A percentile compares a stretch with the other conserved stretches of the same genome.
Evolutionary conservation across 2,888 invertebrate species (phyloP).

Genomic region (Agrotis ipsilon): DNA sequence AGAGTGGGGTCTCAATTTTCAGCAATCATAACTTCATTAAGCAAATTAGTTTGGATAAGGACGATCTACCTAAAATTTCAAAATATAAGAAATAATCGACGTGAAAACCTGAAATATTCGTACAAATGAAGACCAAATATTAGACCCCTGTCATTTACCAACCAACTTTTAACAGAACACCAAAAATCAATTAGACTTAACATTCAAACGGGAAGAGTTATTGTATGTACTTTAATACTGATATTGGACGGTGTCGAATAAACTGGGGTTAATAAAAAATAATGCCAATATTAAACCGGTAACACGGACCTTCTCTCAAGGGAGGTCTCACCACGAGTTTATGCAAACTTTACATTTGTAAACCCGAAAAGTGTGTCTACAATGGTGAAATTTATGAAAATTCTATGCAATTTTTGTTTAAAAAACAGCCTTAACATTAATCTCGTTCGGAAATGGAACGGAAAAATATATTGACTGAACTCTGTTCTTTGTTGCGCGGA

Average conservation of each 20-base stretch:
- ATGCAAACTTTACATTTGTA: slow-evolving; percentile 70
- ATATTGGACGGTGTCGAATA: slow-evolving; percentile 71
- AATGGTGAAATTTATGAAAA: slow-evolving; percentile 60
- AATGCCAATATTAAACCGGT: slow-evolving; percentile 79
- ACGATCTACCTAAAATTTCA: neutral
- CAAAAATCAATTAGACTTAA: slow-evolving; percentile 61
- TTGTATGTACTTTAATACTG: slow-evolving; percentile 60
- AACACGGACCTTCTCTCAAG: slow-evolving; percentile 70
- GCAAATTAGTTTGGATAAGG: neutral
- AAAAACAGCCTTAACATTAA: slow-evolving; percentile 50
- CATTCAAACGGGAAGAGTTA: slow-evolving; percentile 62
- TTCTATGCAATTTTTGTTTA: slow-evolving; percentile 57
- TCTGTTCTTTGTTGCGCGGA: slow-evolving; percentile 49
- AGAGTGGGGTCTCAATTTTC: neutral
- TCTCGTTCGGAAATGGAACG: slow-evolving; percentile 54
- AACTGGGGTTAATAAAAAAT: slow-evolving; percentile 79
- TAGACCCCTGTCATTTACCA: neutral
- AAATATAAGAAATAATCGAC: too few species aligned
- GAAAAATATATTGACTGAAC: slow-evolving; percentile 56
- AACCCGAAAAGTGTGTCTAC: slow-evolving; percentile 54
- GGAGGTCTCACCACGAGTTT: slow-evolving; percentile 69
- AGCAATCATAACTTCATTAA: neutral
- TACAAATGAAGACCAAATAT: neutral
- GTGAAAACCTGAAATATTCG: neutral
- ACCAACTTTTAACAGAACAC: slow-evolving; percentile 16